Base-by-base conservation (phyloP, 2,797 vertebrate genomes). In the Antrozous pallidus region DNA sequence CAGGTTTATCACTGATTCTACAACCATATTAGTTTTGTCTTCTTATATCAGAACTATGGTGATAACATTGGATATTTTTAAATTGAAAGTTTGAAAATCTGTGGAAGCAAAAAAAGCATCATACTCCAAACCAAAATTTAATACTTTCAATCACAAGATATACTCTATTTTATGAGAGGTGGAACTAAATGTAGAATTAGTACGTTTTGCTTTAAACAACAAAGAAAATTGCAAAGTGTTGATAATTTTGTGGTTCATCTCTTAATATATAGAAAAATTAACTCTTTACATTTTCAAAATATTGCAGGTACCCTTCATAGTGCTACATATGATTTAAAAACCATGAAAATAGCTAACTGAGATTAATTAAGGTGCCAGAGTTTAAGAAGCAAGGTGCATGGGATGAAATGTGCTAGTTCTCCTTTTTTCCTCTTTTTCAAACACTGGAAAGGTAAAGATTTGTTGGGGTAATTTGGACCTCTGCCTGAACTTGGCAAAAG, bases 71-170 rank as follows among this genome's bases (percentile, higher is more conserved):
- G 33, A 36, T 73, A 31, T 88, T 95, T 93, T 89, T 90, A 69
- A 94, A 95, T 74, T 51, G 20, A 92, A 96, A 91, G 5, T 36
- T 70, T 93, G 38, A 91, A 95, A 83, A 40, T 18, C 13, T 71
- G 1, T 58, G 65, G 85, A 85, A 86, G 26, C 11, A 86, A 90
- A 79, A 79, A 93, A 71, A 11, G 14, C n/a, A 45, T 33, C 17
- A 47, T 31, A 28, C 18, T 6, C 11, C 69, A 83, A 70, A 1
- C 1, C 8, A 20, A 75, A 77, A 91, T 69, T 49, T 38, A 70
- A 92, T 81, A 20, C 8, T 94, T 5, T 91, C 49, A 84, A 38
- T 92, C 63, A 47, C 84, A 88, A 94, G 3, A 73, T 85, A 40
- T 31, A 69, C 9, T 84, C 31, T 93, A 49, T 54, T 94, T 84